These are phyloP conservation scores for Syngnathus acus DNA, from an alignment of 2,797 vertebrate genomes.

Conservation along the genomic window DNA sequence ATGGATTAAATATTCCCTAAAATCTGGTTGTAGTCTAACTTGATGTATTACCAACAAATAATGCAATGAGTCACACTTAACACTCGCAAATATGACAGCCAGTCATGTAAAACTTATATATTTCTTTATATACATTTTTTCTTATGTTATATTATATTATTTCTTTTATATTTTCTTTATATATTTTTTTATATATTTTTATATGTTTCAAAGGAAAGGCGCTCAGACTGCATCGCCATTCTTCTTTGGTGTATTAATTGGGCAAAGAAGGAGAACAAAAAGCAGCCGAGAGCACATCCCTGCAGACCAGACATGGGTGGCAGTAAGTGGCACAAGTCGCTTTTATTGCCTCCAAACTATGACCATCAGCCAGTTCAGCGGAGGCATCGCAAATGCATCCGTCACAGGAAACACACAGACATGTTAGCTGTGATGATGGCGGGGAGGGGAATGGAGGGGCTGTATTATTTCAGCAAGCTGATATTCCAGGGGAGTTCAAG, in stretches of 20 bases:
- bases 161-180: no score
- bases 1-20: conserved; percentile 72
- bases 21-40: conserved; percentile 48
- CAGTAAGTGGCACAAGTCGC: conserved; percentile 3
- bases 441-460: conserved; percentile 33
- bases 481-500: conserved; percentile 70
- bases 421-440: conserved; percentile 32
- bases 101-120: background rate
- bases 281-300: conserved; percentile 21
- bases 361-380: conserved; percentile 31
- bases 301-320: conserved; percentile 32
- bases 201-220: background rate
- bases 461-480: conserved; percentile 69
- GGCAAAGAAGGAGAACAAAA: conserved; percentile 15
- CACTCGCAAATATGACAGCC: background rate
- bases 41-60: background rate
- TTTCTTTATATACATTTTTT: no score
- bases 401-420: conserved; percentile 68
- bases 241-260: background rate
- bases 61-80: background rate
- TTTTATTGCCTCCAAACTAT: conserved; percentile 6
- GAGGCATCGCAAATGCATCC: conserved; percentile 63
- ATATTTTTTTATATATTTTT: background rate
- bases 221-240: background rate
- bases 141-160: no score